Percentiles rank a stretch among this genome's conserved stretches.
These are phyloP conservation scores for Myioborus melanocephalus DNA, from an alignment of 2,797 vertebrate genomes.

Conservation along the genomic window DNA sequence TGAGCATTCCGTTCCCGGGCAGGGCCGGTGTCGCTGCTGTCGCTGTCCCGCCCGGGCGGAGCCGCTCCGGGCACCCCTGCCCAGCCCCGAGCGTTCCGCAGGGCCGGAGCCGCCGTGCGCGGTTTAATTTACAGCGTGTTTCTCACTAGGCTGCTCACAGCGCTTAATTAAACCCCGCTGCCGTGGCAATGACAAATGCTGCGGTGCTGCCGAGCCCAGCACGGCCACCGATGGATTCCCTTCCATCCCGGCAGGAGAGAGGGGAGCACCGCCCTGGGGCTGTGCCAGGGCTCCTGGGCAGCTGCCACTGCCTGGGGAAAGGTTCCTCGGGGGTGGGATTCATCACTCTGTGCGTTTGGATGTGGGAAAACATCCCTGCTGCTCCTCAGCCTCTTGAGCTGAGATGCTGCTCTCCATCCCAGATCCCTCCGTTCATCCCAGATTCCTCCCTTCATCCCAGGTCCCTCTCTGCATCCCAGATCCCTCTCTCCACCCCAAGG, in stretches of 20 bases:
- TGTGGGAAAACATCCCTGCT: background rate
- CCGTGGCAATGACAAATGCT: slow-evolving; percentile 99
- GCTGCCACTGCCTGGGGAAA: slow-evolving; percentile 54
- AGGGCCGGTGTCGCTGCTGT: too few species aligned
- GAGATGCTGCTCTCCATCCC: background rate
- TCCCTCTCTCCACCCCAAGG: too few species aligned
- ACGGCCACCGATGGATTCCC: too few species aligned
- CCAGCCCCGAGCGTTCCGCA: slow-evolving; percentile 93
- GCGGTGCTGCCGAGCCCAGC: slow-evolving; percentile 82
- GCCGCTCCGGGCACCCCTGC: slow-evolving; percentile 69
- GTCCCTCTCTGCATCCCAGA: too few species aligned
- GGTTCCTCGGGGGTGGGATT: background rate
- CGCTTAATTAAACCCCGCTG: slow-evolving; percentile 99
- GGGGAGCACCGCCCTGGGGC: slow-evolving; percentile 83
- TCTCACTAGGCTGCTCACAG: slow-evolving; percentile 99
- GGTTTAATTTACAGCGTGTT: slow-evolving; percentile 99
- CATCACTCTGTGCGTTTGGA: background rate
- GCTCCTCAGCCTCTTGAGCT: background rate
- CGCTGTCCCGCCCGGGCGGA: too few species aligned
- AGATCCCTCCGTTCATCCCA: too few species aligned
- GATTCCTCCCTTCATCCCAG: too few species aligned
- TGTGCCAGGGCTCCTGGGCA: slow-evolving; percentile 74
- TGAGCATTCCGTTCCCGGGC: too few species aligned
- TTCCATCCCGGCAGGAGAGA: slow-evolving; percentile 84
- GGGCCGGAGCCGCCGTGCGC: slow-evolving; percentile 88